Base-by-base conservation (phyloP, 2,113 vertebrate species). In the Nycticryphes semicollaris region DNA sequence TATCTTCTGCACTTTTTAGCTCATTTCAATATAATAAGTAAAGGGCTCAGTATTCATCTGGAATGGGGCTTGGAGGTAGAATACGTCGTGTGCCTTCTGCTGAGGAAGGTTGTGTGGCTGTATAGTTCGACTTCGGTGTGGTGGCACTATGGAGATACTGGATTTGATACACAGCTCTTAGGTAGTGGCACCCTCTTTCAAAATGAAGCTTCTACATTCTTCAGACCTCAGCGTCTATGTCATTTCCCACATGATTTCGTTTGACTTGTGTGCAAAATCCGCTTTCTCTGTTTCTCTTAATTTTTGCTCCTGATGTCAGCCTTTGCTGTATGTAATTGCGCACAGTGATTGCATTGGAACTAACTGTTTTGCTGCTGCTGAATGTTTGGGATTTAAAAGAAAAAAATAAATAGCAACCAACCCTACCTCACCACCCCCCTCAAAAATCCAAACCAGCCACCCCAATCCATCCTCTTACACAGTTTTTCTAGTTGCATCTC, bases 1-100 rank as follows among this genome's bases (percentile, higher is more conserved):
- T 74, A n/a, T 78, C 14, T 41, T 25, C 54, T 73, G 20, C 0
- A 0, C 31, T 81, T 30, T 20, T 35, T 16, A 41, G 35, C 22
- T 85, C 7, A 10, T 83, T 80, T 90, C 54, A 48, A 0, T 56
- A 3, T 16, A 64, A 14, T 54, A 54, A 30, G 56, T 60, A 31
- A 62, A 59, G 54, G 9, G 18, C 25, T 88, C 24, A 20, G 1
- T 37, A 28, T 43, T 80, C 37, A 54, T 48, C 54, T 35, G 59
- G 51, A 48, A 19, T 7, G 11, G 28, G 15, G 12, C 73, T 54
- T 74, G 51, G 63, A 45, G 41, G 33, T 62, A 62, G 31, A 74
- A 45, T 13, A 37, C 66, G 28, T 62, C 4, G 19, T 4, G 1
- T 43, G 43, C 17, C 8, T 56, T 70, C n/a, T 76, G 39, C 41